These are phyloP conservation scores for Brachylomia viminalis DNA, from an alignment of 2,888 invertebrate species.

Conservation along the genomic window DNA sequence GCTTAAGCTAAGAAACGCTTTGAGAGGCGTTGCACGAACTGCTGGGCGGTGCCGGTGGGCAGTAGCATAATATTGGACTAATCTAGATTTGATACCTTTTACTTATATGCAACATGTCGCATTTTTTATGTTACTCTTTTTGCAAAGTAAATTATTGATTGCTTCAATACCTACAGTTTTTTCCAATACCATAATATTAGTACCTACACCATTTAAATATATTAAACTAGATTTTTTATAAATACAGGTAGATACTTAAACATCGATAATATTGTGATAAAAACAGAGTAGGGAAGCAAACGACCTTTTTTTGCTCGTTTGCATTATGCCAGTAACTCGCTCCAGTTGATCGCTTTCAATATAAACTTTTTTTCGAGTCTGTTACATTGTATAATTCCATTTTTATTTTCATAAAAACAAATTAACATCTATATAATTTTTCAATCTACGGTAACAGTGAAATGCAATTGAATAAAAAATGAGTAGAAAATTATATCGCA, in stretches of 20 bases:
- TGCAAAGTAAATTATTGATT: neutral
- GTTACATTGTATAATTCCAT: constrained; percentile 29
- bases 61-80: neutral
- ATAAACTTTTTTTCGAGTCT: constrained; percentile 2
- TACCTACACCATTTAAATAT: too few species aligned
- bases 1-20: too few species aligned
- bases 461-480: constrained; percentile 27
- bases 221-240: too few species aligned
- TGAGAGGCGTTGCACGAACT: too few species aligned
- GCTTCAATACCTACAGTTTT: neutral
- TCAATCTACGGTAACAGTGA: constrained; percentile 22
- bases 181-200: neutral
- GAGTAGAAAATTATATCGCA: constrained; percentile 26
- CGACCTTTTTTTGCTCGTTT: constrained; percentile 45
- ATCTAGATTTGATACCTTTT: neutral
- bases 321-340: constrained; percentile 40
- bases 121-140: neutral
- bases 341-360: constrained; percentile 50
- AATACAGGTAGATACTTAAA: too few species aligned
- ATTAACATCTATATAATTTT: constrained; percentile 18
- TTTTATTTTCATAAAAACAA: constrained; percentile 14
- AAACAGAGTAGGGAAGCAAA: constrained; percentile 39
- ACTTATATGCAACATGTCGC: too few species aligned
- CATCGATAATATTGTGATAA: constrained; percentile 29
- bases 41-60: too few species aligned